Evolutionary conservation across 1,140 invertebrate genomes (phyloP).

Genomic region (Tachypleus tridentatus): DNA sequence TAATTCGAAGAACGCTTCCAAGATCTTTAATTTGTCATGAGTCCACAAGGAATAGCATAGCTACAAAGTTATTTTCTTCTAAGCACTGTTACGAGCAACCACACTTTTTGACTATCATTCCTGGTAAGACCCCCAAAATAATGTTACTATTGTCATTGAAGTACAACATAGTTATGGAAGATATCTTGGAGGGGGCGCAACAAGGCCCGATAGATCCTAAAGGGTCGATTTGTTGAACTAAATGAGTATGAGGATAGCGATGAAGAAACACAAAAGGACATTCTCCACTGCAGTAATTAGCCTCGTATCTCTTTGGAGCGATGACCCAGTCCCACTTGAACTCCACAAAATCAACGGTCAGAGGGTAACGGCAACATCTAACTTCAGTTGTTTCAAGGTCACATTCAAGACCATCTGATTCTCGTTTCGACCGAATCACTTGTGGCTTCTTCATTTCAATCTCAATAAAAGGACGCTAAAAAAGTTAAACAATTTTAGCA

Average conservation of each 20-base stretch:
- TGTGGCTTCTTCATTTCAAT: conserved; percentile 51
- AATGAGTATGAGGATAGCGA: conserved; percentile 84
- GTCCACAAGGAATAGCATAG: too few relatives aligned
- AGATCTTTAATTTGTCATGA: too few relatives aligned
- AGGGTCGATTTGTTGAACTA: conserved; percentile 61
- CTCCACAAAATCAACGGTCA: conserved; percentile 89
- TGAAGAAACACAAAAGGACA: conserved; percentile 80
- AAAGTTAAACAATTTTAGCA: conserved; percentile 9
- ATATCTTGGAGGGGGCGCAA: conserved; percentile 78
- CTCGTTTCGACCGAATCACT: conserved; percentile 51
- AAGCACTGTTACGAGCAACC: conserved; percentile 59
- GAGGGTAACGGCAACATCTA: conserved; percentile 75
- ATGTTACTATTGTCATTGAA: conserved; percentile 75
- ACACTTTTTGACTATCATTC: conserved; percentile 86
- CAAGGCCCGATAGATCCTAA: conserved; percentile 64
- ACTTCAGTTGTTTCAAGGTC: conserved; percentile 60
- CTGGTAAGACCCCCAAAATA: conserved; percentile 71
- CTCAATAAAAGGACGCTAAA: conserved; percentile 71
- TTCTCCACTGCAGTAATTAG: conserved; percentile 91
- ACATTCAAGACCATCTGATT: conserved; percentile 62
- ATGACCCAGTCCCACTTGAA: conserved; percentile 99
- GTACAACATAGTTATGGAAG: conserved; percentile 82
- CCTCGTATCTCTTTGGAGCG: conserved; percentile 86
- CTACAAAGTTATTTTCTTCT: too few relatives aligned
- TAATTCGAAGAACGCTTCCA: too few relatives aligned